Percentiles rank a stretch among this genome's conserved stretches.
Evolutionary conservation across 1,140 invertebrate species (phyloP).

Genomic region (Zaprionus taronus): DNA sequence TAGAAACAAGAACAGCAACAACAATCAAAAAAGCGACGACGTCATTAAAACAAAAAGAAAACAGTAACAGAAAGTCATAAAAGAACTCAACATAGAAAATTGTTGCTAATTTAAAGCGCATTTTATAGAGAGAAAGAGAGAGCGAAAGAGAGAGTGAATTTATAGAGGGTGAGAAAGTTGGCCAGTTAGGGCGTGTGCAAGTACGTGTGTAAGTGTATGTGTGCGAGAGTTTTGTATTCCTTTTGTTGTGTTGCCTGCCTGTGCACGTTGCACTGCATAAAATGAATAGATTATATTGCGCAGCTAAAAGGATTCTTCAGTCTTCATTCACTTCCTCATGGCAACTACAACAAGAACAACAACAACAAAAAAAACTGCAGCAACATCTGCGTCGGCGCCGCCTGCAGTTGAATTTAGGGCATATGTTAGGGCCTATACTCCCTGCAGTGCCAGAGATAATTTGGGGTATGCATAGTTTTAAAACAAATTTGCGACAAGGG

Average conservation of each 20-base stretch:
- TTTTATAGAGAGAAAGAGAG: conserved; percentile 43
- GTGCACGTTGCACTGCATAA: conserved; percentile 71
- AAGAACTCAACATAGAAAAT: conserved; percentile 37
- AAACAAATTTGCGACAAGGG: not conserved
- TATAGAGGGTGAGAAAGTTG: conserved; percentile 5
- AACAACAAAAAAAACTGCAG: conserved; percentile 22
- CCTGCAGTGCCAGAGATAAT: not conserved
- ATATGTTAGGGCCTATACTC: conserved; percentile 29
- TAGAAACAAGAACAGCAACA: conserved; percentile 43
- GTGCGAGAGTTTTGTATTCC: conserved; percentile 10
- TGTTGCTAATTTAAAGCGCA: conserved; percentile 73
- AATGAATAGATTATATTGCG: conserved; percentile 77
- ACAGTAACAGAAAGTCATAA: conserved; percentile 36
- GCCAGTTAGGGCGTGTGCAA: conserved; percentile 13
- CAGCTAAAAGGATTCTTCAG: conserved; percentile 75
- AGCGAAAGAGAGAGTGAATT: conserved; percentile 10
- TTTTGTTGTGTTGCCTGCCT: conserved; percentile 40
- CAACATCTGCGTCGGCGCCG: conserved; percentile 48
- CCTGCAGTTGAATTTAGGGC: conserved; percentile 64
- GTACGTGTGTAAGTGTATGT: conserved; percentile 5
- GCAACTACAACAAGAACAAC: conserved; percentile 35
- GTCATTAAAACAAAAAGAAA: conserved; percentile 65
- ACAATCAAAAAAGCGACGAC: conserved; percentile 36
- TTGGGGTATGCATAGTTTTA: not conserved
- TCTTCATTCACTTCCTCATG: conserved; percentile 49